Percentiles rank a stretch among this genome's conserved stretches.
These are phyloP conservation scores for Erethizon dorsatum DNA, from an alignment of 2,797 vertebrate species.

Conservation along the genomic window DNA sequence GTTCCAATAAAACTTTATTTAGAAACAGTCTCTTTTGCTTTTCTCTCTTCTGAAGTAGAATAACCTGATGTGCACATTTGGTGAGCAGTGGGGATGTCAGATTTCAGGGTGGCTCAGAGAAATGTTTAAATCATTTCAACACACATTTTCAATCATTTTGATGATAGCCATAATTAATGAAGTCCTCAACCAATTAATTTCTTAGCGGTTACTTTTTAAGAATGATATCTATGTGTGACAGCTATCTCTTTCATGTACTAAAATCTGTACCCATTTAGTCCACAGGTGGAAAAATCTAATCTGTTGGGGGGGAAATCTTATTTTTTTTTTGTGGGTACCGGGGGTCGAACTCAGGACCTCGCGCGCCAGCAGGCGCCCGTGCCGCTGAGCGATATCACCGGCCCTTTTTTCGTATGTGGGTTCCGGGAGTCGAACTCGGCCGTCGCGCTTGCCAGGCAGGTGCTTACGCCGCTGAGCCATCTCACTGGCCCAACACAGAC, in stretches of 20 bases:
- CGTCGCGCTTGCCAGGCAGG: too few relatives aligned
- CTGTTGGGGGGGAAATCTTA: neutral
- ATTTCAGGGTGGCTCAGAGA: neutral
- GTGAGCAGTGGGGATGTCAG: neutral
- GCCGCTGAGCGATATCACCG: too few relatives aligned
- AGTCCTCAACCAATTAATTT: constrained; percentile 23
- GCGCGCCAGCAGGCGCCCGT: too few relatives aligned
- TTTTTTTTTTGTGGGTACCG: too few relatives aligned
- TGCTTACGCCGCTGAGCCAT: too few relatives aligned
- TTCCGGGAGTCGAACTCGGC: too few relatives aligned
- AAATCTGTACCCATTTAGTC: constrained; percentile 9
- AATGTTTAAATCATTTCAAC: neutral
- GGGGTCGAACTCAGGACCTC: too few relatives aligned
- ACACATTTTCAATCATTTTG: neutral
- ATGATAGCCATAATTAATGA: neutral
- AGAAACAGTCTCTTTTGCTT: neutral
- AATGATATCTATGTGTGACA: constrained; percentile 19
- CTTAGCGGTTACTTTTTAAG: constrained; percentile 13
- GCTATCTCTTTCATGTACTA: neutral
- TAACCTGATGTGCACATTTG: neutral
- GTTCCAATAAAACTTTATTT: constrained; percentile 63
- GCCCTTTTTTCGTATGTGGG: too few relatives aligned
- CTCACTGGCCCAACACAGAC: neutral
- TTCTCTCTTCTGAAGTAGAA: neutral
- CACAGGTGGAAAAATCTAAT: neutral